A percentile compares a stretch with the other conserved stretches of the same genome.
Evolutionary conservation across 2,888 invertebrate species (phyloP).

Genomic region (Chymomyza fuscimana): DNA sequence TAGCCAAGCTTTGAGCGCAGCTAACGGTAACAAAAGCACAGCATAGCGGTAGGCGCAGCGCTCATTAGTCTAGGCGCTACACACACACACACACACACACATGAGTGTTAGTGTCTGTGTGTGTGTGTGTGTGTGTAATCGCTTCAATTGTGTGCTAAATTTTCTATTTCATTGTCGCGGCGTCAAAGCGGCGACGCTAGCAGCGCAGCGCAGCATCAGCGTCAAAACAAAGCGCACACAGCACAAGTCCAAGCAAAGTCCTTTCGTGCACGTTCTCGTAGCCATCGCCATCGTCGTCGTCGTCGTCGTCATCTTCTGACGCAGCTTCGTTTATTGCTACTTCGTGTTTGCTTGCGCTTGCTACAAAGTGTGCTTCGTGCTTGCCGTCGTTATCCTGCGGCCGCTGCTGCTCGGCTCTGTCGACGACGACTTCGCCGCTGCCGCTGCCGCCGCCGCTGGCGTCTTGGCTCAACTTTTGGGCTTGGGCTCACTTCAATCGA

Average conservation of each 20-base stretch:
- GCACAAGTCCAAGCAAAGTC: background rate
- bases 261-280: background rate
- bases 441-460: slow-evolving; percentile 36
- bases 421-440: slow-evolving; percentile 40
- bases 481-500: slow-evolving; percentile 65
- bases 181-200: slow-evolving; percentile 33
- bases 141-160: slow-evolving; percentile 72
- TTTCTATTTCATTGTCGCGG: slow-evolving; percentile 67
- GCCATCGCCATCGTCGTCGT: slow-evolving; percentile 7
- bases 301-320: slow-evolving; percentile 12
- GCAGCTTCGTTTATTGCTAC: slow-evolving; percentile 2
- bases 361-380: slow-evolving; percentile 12
- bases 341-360: slow-evolving; percentile 4
- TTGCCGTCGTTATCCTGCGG: slow-evolving; percentile 22
- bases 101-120: background rate
- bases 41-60: slow-evolving; percentile 52
- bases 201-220: slow-evolving; percentile 18
- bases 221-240: slow-evolving; percentile 36
- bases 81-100: background rate
- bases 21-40: slow-evolving; percentile 29
- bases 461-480: slow-evolving; percentile 13
- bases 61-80: background rate
- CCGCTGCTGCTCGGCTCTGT: slow-evolving; percentile 30
- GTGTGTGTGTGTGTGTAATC: slow-evolving; percentile 34
- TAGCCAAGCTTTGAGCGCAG: background rate